Conservation (phyloP, 1,140 invertebrate genomes). For the Heterodera carotae region DNA sequence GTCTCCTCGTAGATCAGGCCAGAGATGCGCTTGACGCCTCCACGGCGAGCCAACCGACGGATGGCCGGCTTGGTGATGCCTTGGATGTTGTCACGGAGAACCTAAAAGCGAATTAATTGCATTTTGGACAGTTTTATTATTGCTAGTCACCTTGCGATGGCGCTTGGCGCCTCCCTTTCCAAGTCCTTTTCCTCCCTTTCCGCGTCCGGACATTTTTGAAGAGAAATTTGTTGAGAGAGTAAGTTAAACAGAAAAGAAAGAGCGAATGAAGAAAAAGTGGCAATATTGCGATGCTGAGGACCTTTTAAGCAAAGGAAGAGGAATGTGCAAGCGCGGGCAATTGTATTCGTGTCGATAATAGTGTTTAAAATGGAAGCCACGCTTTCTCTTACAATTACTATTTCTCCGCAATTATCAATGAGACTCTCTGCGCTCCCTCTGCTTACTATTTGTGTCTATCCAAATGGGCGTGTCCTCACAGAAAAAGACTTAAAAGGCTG, state of each 20-base stretch:
- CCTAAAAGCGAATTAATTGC: constrained; percentile 40
- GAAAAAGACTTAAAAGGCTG: no score
- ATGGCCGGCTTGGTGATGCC: constrained; percentile 76
- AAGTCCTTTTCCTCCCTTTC: constrained; percentile 74
- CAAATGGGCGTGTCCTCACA: no score
- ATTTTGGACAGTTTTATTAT: constrained; percentile 67
- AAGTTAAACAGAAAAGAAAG: not conserved
- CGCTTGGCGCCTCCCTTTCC: constrained; percentile 75
- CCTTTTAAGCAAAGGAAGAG: no score
- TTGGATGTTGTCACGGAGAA: constrained; percentile 73
- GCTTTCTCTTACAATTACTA: no score
- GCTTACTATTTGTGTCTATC: no score
- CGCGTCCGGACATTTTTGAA: constrained; percentile 67
- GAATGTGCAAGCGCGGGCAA: no score
- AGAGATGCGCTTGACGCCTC: constrained; percentile 78
- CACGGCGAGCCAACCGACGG: constrained; percentile 74
- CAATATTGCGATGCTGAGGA: not conserved
- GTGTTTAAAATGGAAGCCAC: no score
- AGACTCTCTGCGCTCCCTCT: no score
- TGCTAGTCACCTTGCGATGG: constrained; percentile 74
- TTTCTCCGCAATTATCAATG: no score
- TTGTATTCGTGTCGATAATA: no score
- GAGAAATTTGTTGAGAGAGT: not conserved
- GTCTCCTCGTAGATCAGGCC: constrained; percentile 74
- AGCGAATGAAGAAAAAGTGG: not conserved